phyloP scores from a whole-genome alignment of 2,888 invertebrate genomes.

The Lithophane leautieri region DNA sequence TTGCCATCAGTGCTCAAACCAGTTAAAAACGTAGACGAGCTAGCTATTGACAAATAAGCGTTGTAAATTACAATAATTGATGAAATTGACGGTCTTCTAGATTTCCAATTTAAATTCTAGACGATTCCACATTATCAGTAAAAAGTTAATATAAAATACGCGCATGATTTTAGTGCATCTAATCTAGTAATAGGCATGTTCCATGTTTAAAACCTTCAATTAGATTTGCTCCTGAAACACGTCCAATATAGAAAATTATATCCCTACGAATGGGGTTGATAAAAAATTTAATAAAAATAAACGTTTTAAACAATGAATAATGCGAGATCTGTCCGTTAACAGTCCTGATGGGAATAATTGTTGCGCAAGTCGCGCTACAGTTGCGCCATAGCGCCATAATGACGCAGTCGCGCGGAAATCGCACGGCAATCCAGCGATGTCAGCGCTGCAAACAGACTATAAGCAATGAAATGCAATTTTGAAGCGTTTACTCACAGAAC shows the following conservation, averaged over 20 bases:
- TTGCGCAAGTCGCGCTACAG: not conserved
- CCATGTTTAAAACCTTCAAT: conserved; percentile 23
- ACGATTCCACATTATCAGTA: conserved; percentile 10
- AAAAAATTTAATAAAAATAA: not conserved
- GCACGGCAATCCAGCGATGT: not conserved
- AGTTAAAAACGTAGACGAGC: conserved; percentile 18
- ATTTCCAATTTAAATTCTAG: conserved; percentile 26
- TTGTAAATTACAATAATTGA: conserved; percentile 23
- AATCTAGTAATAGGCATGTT: conserved; percentile 14
- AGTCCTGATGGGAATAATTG: conserved; percentile 5
- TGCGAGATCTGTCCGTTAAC: conserved; percentile 4
- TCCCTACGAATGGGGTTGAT: conserved; percentile 4
- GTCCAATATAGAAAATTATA: conserved; percentile 29
- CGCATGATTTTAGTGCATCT: conserved; percentile 10
- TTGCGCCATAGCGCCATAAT: not conserved
- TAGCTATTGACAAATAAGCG: conserved; percentile 11
- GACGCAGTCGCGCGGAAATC: not conserved
- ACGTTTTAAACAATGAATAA: conserved; percentile 19
- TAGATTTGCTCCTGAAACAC: conserved; percentile 35
- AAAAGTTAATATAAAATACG: conserved; percentile 5
- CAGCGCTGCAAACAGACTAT: conserved; percentile 13
- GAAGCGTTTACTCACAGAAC: conserved; percentile 18
- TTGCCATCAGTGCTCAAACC: conserved; percentile 16
- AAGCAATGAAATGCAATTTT: conserved; percentile 38
- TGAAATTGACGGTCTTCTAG: conserved; percentile 34